Conservation (phyloP, 2,888 invertebrate genomes). For the Chymomyza procnemis region DNA sequence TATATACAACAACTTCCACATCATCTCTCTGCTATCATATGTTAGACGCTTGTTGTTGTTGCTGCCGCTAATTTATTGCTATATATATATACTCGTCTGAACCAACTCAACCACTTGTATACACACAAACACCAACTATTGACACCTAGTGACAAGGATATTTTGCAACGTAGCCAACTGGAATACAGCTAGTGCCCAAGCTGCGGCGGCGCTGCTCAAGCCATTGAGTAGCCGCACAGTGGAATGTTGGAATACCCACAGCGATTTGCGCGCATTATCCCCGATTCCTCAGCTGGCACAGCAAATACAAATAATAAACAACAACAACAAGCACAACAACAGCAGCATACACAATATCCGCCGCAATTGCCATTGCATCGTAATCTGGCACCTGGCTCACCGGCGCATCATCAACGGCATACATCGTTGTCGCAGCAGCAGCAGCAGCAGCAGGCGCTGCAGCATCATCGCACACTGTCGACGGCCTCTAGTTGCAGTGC, state of each 20-base stretch:
- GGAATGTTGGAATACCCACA: conserved; percentile 79
- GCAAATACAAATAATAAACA: background rate
- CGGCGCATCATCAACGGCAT: conserved; percentile 73
- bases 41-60: conserved; percentile 2
- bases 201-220: conserved; percentile 46
- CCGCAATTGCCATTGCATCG: conserved; percentile 70
- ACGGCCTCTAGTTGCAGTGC: conserved; percentile 78
- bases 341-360: conserved; percentile 57
- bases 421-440: conserved; percentile 62
- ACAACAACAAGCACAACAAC: conserved; percentile 49
- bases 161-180: conserved; percentile 23
- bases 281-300: conserved; percentile 79
- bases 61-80: background rate
- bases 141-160: background rate
- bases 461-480: conserved; percentile 78
- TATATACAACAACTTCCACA: background rate
- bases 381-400: conserved; percentile 70
- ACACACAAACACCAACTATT: conserved; percentile 3
- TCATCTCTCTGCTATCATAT: no score
- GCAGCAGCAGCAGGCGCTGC: conserved; percentile 70
- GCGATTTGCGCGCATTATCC: conserved; percentile 86
- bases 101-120: background rate
- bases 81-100: background rate
- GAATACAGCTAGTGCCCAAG: background rate
- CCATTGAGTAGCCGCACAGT: conserved; percentile 57